These are phyloP conservation scores for Catalaphyllia jardinei DNA, from an alignment of 64 coral and sea anemone species.

Conservation along the genomic window DNA sequence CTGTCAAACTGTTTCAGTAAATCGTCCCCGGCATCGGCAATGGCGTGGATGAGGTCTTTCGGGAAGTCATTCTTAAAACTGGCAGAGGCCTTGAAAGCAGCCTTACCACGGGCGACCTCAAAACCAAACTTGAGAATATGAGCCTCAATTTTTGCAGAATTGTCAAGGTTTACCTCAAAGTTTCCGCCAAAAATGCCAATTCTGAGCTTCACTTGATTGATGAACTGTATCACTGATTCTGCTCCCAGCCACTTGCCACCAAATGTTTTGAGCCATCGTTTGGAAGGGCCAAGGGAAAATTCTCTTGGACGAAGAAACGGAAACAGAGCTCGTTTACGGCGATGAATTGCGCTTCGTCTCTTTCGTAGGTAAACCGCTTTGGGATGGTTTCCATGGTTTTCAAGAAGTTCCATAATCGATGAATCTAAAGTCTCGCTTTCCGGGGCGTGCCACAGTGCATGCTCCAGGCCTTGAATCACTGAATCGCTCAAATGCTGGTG, in stretches of 20 bases:
- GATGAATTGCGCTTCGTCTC: slow-evolving; percentile 41
- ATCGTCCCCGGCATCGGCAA: slow-evolving; percentile 76
- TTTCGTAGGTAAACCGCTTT: slow-evolving; percentile 58
- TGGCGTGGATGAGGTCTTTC: slow-evolving; percentile 84
- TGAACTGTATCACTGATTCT: slow-evolving; percentile 65
- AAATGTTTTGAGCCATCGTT: slow-evolving; percentile 69
- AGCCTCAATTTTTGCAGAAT: slow-evolving; percentile 67
- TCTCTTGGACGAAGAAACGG: slow-evolving; percentile 80
- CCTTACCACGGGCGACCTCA: slow-evolving; percentile 82
- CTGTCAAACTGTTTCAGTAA: slow-evolving; percentile 60
- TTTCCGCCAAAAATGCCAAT: slow-evolving; percentile 88
- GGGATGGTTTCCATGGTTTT: slow-evolving; percentile 80
- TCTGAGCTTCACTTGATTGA: slow-evolving; percentile 75
- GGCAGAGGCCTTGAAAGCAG: slow-evolving; percentile 85
- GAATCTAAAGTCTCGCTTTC: slow-evolving; percentile 70
- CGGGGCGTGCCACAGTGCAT: slow-evolving; percentile 80
- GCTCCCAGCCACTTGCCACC: slow-evolving; percentile 82
- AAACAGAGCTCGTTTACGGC: slow-evolving; percentile 84
- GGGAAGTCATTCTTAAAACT: slow-evolving; percentile 96
- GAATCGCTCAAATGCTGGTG: slow-evolving; percentile 57
- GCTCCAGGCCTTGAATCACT: slow-evolving; percentile 68
- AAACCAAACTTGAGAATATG: slow-evolving; percentile 75
- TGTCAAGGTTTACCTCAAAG: slow-evolving; percentile 89
- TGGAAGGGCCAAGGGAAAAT: slow-evolving; percentile 70
- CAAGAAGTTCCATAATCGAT: slow-evolving; percentile 57